phyloP scores from a whole-genome alignment of 2,797 vertebrate genomes.

The Molossus alvarezi region DNA sequence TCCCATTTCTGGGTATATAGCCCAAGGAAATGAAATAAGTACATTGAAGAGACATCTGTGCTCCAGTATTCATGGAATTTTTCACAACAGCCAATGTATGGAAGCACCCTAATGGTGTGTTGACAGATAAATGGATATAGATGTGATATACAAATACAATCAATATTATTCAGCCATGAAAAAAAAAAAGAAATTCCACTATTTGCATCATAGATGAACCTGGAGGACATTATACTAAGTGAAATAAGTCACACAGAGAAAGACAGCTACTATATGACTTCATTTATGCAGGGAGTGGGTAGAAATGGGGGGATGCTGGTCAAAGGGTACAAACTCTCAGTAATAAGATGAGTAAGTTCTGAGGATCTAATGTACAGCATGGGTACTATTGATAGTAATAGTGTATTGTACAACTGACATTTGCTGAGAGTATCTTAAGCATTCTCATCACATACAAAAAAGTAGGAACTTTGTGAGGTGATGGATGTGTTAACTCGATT shows the following conservation, averaged over 20 bases:
- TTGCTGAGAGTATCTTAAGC: neutral
- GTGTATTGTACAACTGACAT: neutral
- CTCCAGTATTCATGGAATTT: neutral
- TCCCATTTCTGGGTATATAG: neutral
- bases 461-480: neutral
- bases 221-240: neutral
- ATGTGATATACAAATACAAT: neutral
- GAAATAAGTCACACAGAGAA: neutral
- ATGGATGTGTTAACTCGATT: neutral
- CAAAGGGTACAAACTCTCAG: neutral
- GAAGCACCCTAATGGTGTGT: neutral
- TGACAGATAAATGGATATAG: neutral
- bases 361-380: neutral
- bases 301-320: neutral
- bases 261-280: neutral
- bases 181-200: neutral
- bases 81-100: neutral
- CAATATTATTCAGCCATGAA: neutral
- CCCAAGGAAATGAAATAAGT: neutral
- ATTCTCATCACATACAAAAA: neutral
- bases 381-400: neutral
- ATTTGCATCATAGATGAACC: neutral
- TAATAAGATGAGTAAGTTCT: neutral
- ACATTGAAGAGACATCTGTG: neutral
- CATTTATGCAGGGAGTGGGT: neutral